phyloP scores from a whole-genome alignment of 2,113 vertebrate genomes.

The Salvator merianae region DNA sequence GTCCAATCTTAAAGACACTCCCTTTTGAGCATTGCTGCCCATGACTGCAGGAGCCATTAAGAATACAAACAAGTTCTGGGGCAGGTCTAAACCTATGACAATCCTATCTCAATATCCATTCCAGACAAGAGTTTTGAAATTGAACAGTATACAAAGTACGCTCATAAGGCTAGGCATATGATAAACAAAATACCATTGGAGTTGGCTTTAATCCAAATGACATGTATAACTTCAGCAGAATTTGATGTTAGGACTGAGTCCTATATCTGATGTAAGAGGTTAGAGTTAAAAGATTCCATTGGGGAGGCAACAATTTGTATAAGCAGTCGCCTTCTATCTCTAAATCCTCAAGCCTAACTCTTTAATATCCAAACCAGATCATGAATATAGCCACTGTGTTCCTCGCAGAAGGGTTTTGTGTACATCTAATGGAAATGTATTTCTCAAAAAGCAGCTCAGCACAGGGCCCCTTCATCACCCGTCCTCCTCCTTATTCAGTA shows the following conservation, averaged over 20 bases:
- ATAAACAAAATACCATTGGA: background rate
- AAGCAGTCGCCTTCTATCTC: background rate
- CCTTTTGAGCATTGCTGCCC: background rate
- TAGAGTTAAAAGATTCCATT: background rate
- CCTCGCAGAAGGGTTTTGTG: background rate
- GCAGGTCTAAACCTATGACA: background rate
- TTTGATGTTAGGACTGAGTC: background rate
- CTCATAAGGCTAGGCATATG: background rate
- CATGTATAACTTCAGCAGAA: background rate
- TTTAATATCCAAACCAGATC: background rate
- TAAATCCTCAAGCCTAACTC: background rate
- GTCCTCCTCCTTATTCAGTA: constrained; percentile 2
- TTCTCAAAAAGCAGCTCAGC: background rate
- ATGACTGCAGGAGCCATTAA: background rate
- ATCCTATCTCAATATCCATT: background rate
- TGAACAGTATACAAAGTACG: background rate
- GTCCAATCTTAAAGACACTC: background rate
- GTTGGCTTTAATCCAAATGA: background rate
- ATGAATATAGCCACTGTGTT: background rate
- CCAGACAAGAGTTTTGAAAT: background rate
- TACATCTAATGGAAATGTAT: constrained; percentile 29
- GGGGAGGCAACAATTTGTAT: background rate
- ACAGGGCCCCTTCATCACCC: background rate
- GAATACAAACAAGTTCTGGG: background rate
- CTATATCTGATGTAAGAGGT: background rate